phyloP scores from a whole-genome alignment of 2,888 invertebrate species.

The Steinernema hermaphroditum region DNA sequence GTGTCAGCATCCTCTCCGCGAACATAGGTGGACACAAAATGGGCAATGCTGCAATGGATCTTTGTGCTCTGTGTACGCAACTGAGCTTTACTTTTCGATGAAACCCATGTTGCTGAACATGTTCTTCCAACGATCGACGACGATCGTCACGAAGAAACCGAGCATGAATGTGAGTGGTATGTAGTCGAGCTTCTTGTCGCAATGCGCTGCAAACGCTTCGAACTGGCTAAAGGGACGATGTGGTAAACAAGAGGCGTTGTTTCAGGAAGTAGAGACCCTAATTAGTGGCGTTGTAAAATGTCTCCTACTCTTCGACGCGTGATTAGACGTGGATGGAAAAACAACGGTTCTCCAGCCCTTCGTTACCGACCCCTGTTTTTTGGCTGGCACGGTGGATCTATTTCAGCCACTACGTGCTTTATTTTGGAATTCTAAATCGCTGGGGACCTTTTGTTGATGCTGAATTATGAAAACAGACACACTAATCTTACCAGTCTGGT shows the following conservation, averaged over 20 bases:
- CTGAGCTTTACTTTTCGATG: slow-evolving; percentile 51
- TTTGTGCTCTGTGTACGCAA: slow-evolving; percentile 50
- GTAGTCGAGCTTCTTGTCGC: slow-evolving; percentile 44
- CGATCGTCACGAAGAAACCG: slow-evolving; percentile 59
- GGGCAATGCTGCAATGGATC: slow-evolving; percentile 48
- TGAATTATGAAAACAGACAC: no score
- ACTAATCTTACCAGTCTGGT: no score
- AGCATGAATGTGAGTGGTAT: slow-evolving; percentile 56
- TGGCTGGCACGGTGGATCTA: background rate
- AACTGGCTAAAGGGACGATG: slow-evolving; percentile 48
- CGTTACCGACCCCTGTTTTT: background rate
- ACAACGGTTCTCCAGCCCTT: background rate
- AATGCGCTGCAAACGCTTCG: slow-evolving; percentile 41
- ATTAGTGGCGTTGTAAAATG: slow-evolving; percentile 7
- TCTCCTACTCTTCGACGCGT: no score
- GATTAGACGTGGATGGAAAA: no score
- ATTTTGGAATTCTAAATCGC: no score
- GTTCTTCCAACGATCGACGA: slow-evolving; percentile 52
- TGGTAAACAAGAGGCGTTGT: no score
- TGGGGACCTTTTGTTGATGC: no score
- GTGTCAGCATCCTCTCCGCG: slow-evolving; percentile 50
- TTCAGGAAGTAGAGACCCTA: background rate
- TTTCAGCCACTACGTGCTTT: no score
- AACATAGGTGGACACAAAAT: slow-evolving; percentile 52
- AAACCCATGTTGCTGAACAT: slow-evolving; percentile 51